Evolutionary conservation across 2,797 vertebrate species (phyloP).

Genomic region (Malacoraja senta): DNA sequence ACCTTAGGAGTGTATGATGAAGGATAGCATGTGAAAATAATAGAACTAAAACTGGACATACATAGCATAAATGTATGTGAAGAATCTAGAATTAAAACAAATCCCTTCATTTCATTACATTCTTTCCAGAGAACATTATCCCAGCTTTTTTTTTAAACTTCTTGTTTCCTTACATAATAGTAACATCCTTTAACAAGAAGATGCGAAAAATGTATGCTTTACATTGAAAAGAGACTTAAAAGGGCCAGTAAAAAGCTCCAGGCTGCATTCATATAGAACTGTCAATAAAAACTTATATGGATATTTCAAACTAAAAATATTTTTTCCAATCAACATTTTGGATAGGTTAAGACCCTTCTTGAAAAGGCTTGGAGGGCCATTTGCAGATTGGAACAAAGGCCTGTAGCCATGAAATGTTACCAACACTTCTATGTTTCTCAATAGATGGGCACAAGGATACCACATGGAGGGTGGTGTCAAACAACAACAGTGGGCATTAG

Average conservation of each 20-base stretch:
- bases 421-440: too few relatives aligned
- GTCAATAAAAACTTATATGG: background rate
- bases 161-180: background rate
- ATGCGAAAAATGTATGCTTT: too few relatives aligned
- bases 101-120: background rate
- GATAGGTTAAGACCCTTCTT: too few relatives aligned
- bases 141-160: background rate
- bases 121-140: background rate
- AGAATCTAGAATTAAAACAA: background rate
- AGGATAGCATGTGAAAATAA: background rate
- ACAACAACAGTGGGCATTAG: too few relatives aligned
- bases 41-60: background rate
- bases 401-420: too few relatives aligned
- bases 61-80: background rate
- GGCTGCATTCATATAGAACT: background rate
- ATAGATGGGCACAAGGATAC: too few relatives aligned
- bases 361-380: background rate
- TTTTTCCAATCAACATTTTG: background rate
- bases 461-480: too few relatives aligned
- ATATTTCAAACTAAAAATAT: background rate
- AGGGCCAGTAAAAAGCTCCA: background rate
- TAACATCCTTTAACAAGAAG: too few relatives aligned
- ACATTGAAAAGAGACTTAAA: background rate
- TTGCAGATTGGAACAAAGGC: too few relatives aligned
- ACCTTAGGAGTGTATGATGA: background rate